Evolutionary conservation across 1,140 invertebrate genomes (phyloP), one percentile per base, ranked within the genome.

Genomic region (Drosophila insularis): DNA sequence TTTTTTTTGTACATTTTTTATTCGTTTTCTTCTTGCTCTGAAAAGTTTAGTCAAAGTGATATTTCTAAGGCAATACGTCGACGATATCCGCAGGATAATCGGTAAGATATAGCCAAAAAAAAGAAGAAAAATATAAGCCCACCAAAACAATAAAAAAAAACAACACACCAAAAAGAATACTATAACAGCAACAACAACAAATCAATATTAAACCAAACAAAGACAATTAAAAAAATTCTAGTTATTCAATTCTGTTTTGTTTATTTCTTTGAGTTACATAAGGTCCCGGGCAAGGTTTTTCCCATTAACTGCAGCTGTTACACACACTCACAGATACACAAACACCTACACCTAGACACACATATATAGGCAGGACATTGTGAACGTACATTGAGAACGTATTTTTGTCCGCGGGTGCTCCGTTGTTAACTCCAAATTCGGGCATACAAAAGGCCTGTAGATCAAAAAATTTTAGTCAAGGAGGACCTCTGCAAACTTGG

Each of bases 31-130:
- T 59, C 70, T n/a, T 43, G 71, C 60, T 71, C 55, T 64, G 43
- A 62, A 68, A 63, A 91, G 35, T 84, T 68, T 81, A 90, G 89
- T 77, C 91, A 92, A 91, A 90, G 91, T 92, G 91, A 92, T 91
- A 91, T 87, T 90, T 78, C 75, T 92, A 82, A 92, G 78, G 91
- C 91, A 92, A 87, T 92, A 92, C 86, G 89, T 92, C 90, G 91
- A 92, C 89, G 91, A 92, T 86, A 91, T 92, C 90, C 91, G 91
- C 86, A 91, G 90, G 89, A 91, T 92, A 68, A 92, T 92, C 87
- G 91, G 91, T 92, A 92, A 92, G 91, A 86, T 43, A 71, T 43
- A 43, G 40, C 40, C 40, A 43, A 43, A 13, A 17, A 17, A 40
- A 40, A n/a, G n/a, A n/a, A n/a, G n/a, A n/a, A n/a, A n/a, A n/a